A percentile compares a stretch with the other conserved stretches of the same genome.
Evolutionary conservation across 2,797 vertebrate genomes (phyloP).

Genomic region (Austrolebias charrua): DNA sequence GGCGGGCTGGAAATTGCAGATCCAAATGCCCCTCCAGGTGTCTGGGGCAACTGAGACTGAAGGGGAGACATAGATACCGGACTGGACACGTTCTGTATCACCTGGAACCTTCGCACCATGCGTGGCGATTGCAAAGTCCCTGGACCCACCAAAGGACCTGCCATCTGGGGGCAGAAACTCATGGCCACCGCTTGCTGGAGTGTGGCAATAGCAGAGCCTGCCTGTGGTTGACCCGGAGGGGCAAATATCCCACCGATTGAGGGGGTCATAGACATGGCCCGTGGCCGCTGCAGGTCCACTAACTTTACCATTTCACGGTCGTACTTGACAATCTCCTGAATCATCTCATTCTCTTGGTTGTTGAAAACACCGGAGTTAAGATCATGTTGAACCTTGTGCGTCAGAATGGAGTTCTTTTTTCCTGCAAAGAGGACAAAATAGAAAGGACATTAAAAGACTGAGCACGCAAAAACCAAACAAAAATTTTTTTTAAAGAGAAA

Average conservation of each 20-base stretch:
- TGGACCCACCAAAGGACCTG: conserved; percentile 83
- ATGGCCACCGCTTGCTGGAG: conserved; percentile 97
- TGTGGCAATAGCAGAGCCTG: conserved; percentile 91
- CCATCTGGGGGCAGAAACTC: conserved; percentile 97
- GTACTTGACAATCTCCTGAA: conserved; percentile 98
- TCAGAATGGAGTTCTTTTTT: conserved; percentile 96
- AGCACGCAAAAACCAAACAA: conserved; percentile 27
- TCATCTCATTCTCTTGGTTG: conserved; percentile 97
- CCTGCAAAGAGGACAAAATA: conserved; percentile 71
- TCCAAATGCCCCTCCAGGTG: conserved; percentile 68
- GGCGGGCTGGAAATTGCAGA: conserved; percentile 79
- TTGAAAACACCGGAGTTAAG: conserved; percentile 95
- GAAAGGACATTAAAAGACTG: conserved; percentile 12
- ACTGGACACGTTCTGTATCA: conserved; percentile 84
- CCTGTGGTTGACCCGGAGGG: conserved; percentile 82
- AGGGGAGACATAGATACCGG: conserved; percentile 85
- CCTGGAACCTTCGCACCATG: conserved; percentile 88
- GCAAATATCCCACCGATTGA: conserved; percentile 85
- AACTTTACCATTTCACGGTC: conserved; percentile 98
- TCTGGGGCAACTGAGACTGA: conserved; percentile 78
- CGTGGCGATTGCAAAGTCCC: conserved; percentile 88
- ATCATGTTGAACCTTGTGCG: conserved; percentile 98
- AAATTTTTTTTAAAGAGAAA: conserved; percentile 29
- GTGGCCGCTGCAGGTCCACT: conserved; percentile 87
- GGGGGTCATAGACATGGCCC: conserved; percentile 83